Percentiles rank a stretch among this genome's conserved stretches.
Conservation (phyloP, 2,113 vertebrate species). For the Planiliza haematocheilus region DNA sequence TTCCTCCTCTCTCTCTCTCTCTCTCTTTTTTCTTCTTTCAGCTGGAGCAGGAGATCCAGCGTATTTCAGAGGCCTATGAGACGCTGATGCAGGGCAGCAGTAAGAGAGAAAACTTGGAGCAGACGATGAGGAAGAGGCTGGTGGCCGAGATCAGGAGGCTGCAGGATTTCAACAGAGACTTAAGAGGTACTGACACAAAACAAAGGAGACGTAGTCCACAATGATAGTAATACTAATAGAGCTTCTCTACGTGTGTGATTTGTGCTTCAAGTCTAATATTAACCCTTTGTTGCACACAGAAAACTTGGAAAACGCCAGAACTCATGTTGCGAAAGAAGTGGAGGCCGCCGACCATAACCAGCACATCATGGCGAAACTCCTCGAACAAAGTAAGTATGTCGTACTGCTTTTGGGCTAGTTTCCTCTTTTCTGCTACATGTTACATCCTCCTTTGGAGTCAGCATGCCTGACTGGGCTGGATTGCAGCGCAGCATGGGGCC, state of each 20-base stretch:
- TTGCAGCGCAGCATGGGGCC: slow-evolving; percentile 43
- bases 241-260: neutral
- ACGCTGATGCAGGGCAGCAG: slow-evolving; percentile 93
- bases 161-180: slow-evolving; percentile 97
- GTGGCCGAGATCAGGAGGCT: slow-evolving; percentile 93
- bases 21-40: slow-evolving; percentile 64
- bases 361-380: slow-evolving; percentile 93
- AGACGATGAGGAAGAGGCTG: slow-evolving; percentile 94
- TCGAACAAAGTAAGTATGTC: slow-evolving; percentile 92
- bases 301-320: slow-evolving; percentile 93
- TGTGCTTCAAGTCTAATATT: neutral
- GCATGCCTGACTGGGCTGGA: slow-evolving; percentile 53
- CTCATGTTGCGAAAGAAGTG: slow-evolving; percentile 89
- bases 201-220: neutral
- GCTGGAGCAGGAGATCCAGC: slow-evolving; percentile 97
- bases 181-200: slow-evolving; percentile 86
- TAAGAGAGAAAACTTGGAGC: slow-evolving; percentile 95
- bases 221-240: neutral
- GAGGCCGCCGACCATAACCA: slow-evolving; percentile 92
- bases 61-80: slow-evolving; percentile 95
- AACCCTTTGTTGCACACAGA: slow-evolving; percentile 81
- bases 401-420: neutral
- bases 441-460: slow-evolving; percentile 46
- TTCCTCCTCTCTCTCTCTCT: slow-evolving; percentile 4
- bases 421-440: slow-evolving; percentile 8